These are phyloP conservation scores for Leptopilina drosophilae DNA, from an alignment of 2,888 invertebrate genomes.

Conservation along the genomic window DNA sequence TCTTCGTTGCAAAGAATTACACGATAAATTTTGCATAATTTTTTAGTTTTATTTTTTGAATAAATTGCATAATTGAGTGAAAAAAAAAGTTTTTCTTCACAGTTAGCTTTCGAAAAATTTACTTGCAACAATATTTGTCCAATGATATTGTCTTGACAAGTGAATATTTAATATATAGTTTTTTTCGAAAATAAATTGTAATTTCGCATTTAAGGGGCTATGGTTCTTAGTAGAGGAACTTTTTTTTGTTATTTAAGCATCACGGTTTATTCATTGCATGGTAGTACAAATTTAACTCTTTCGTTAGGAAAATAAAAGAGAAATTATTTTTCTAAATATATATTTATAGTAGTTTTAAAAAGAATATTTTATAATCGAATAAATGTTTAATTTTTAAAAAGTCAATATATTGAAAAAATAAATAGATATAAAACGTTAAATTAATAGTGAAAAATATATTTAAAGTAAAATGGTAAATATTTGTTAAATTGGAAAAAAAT, in stretches of 20 bases:
- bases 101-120: background rate
- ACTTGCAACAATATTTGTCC: slow-evolving; percentile 28
- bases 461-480: background rate
- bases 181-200: background rate
- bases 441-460: background rate
- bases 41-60: no score
- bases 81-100: background rate
- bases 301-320: background rate
- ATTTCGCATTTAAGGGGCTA: slow-evolving; percentile 8
- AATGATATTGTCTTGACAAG: slow-evolving; percentile 20
- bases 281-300: slow-evolving; percentile 31
- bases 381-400: background rate
- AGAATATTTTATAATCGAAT: no score
- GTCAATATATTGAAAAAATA: background rate
- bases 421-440: background rate
- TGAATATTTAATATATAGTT: slow-evolving; percentile 2
- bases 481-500: no score
- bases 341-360: no score
- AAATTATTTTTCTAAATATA: background rate
- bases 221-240: slow-evolving; percentile 26
- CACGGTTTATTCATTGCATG: slow-evolving; percentile 35
- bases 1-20: background rate
- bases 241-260: slow-evolving; percentile 8
- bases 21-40: background rate
- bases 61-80: no score